phyloP scores from a whole-genome alignment of 2,888 invertebrate genomes.

The Penaeus monodon region DNA sequence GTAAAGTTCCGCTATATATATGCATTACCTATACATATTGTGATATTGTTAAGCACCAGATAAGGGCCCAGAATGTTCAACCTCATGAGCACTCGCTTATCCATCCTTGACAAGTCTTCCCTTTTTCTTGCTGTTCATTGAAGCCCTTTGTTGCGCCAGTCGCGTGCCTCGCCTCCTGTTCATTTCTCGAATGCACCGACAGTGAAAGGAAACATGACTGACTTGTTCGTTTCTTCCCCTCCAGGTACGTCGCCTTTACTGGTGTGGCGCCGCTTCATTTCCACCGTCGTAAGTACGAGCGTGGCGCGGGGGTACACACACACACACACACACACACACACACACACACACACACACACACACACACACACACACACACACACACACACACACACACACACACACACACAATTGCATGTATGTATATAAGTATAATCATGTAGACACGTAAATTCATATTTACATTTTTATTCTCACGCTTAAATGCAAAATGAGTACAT shows the following conservation, averaged over 20 bases:
- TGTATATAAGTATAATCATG: not conserved
- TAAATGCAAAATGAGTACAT: no score
- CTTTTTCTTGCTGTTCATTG: no score
- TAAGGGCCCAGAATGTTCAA: no score
- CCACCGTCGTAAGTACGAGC: no score
- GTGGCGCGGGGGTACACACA: not conserved
- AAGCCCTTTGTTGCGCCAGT: not conserved
- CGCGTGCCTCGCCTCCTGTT: not conserved
- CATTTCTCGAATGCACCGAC: no score
- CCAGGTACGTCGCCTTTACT: not conserved
- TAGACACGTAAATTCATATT: not conserved
- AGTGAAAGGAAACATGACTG: no score
- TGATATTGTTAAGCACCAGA: not conserved
- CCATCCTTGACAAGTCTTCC: no score
- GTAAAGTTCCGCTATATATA: not conserved
- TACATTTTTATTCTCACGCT: not conserved
- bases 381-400: not conserved
- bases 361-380: not conserved
- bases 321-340: not conserved
- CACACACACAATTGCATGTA: not conserved
- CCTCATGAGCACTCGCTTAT: no score
- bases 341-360: not conserved
- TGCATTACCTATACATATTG: not conserved
- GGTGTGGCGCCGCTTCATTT: no score
- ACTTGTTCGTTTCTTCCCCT: not conserved